These are phyloP conservation scores for Actenoides hombroni DNA, from an alignment of 2,113 vertebrate species.

Conservation along the genomic window DNA sequence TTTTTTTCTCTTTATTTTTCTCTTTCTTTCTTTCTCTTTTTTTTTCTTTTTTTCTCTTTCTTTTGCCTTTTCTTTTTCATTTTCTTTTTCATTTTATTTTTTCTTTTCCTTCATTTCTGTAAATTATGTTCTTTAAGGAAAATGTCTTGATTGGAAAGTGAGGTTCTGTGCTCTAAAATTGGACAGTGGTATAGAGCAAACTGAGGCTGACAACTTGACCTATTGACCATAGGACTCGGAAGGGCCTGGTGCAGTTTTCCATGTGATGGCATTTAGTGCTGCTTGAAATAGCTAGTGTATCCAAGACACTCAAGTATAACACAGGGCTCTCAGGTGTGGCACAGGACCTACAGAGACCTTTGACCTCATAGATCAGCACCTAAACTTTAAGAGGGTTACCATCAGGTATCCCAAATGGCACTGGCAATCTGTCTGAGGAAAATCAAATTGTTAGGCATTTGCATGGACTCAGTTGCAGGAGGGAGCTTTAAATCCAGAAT, in stretches of 20 bases:
- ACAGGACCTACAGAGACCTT: not conserved
- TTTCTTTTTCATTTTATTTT: too few relatives aligned
- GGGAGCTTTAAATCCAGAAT: not conserved
- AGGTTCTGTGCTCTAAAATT: not conserved
- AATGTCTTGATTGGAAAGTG: not conserved
- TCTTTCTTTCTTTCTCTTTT: too few relatives aligned
- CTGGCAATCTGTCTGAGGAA: not conserved
- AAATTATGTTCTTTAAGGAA: not conserved
- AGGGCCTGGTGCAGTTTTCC: not conserved
- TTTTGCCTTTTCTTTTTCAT: too few relatives aligned
- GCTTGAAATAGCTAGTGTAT: not conserved
- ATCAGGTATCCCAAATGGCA: not conserved
- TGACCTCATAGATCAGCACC: not conserved
- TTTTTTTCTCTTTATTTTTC: not conserved
- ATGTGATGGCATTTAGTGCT: not conserved
- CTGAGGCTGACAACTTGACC: not conserved
- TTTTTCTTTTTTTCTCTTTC: too few relatives aligned
- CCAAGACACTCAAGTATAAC: not conserved
- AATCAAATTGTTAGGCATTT: not conserved
- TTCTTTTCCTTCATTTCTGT: not conserved
- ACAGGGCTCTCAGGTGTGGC: not conserved
- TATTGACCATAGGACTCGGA: not conserved
- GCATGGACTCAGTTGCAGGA: not conserved
- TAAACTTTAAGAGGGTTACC: not conserved
- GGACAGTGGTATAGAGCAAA: not conserved